Percentiles rank a stretch among this genome's conserved stretches.
Conservation (phyloP, 2,888 invertebrate species). For the Drosophila silvestris region DNA sequence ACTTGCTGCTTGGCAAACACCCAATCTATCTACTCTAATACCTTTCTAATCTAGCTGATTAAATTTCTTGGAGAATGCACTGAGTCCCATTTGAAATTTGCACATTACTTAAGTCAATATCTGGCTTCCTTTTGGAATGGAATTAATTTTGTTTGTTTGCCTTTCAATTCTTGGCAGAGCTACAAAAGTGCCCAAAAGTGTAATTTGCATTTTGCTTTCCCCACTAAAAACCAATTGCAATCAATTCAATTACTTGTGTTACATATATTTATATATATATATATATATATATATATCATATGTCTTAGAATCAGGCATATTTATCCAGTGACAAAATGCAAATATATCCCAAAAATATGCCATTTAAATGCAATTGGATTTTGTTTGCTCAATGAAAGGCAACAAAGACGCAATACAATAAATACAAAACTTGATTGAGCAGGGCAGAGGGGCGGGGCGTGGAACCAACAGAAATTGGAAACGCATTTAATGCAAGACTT, state of each 20-base stretch:
- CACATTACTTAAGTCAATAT: conserved; percentile 23
- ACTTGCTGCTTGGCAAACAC: background rate
- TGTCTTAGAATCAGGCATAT: conserved; percentile 27
- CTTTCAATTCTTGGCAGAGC: conserved; percentile 24
- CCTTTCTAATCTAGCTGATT: conserved; percentile 28
- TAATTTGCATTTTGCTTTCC: conserved; percentile 28
- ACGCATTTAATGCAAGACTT: conserved; percentile 67
- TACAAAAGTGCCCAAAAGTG: conserved; percentile 2
- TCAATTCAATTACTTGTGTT: conserved; percentile 53
- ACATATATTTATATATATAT: background rate
- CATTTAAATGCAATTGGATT: conserved; percentile 66
- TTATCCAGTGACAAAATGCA: conserved; percentile 38
- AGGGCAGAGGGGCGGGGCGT: background rate
- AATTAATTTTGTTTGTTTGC: conserved; percentile 24
- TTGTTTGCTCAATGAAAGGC: conserved; percentile 56
- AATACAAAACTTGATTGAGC: conserved; percentile 21
- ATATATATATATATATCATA: conserved; percentile 1
- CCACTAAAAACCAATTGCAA: conserved; percentile 43
- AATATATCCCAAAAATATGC: conserved; percentile 48
- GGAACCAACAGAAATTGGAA: conserved; percentile 50
- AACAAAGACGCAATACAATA: conserved; percentile 49
- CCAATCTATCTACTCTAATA: conserved; percentile 1
- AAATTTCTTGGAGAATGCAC: conserved; percentile 8
- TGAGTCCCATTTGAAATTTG: conserved; percentile 22
- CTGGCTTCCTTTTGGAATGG: background rate